Evolutionary conservation across 2,888 invertebrate genomes (phyloP).

Genomic region (Heliconius charithonia): DNA sequence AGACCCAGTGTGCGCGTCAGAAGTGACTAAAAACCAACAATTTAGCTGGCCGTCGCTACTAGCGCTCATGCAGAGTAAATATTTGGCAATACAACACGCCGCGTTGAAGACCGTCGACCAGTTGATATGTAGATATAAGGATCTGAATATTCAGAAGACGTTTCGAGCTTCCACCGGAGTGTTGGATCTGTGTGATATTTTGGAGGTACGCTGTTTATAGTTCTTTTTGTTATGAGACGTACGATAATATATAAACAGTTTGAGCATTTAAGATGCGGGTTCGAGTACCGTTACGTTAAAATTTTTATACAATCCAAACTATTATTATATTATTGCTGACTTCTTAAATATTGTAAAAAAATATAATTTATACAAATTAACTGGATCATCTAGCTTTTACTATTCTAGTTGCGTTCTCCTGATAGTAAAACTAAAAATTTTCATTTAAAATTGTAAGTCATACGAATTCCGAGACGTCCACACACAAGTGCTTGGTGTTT

Average conservation of each 20-base stretch:
- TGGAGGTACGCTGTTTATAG: constrained; percentile 66
- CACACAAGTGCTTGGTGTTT: constrained; percentile 66
- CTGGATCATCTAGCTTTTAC: too few species aligned
- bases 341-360: too few species aligned
- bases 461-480: constrained; percentile 80
- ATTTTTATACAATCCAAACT: too few species aligned
- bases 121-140: constrained; percentile 75
- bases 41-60: constrained; percentile 78
- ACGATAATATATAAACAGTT: not conserved
- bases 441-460: constrained; percentile 56
- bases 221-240: not conserved
- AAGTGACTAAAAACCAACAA: constrained; percentile 76
- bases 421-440: not conserved
- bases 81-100: constrained; percentile 77
- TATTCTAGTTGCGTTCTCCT: too few species aligned
- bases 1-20: constrained; percentile 74
- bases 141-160: constrained; percentile 75
- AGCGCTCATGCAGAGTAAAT: constrained; percentile 77
- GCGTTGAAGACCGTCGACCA: constrained; percentile 76
- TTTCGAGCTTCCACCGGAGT: constrained; percentile 80
- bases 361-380: too few species aligned
- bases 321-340: too few species aligned
- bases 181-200: constrained; percentile 75
- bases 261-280: too few species aligned
- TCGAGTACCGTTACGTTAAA: too few species aligned